Conservation (phyloP, 2,113 vertebrate species). For the Australoheros scitulus region DNA sequence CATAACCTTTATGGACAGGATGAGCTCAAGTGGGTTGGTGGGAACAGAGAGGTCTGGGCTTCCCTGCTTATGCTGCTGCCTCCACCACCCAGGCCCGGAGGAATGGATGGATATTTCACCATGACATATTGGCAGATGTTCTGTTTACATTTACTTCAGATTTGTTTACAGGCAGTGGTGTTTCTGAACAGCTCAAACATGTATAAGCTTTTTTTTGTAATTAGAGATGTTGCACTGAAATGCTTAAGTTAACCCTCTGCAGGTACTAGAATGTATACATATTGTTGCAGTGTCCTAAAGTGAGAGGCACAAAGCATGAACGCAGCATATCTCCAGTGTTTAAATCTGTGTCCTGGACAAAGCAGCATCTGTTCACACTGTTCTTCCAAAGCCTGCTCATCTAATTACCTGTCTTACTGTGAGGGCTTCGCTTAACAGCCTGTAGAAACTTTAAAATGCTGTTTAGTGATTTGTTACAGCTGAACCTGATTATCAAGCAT, state of each 20-base stretch:
- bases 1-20: too few species aligned
- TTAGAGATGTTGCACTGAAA: background rate
- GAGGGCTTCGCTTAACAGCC: constrained; percentile 5
- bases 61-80: background rate
- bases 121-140: background rate
- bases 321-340: background rate
- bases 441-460: background rate
- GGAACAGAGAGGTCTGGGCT: too few species aligned
- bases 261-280: background rate
- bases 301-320: constrained; percentile 3
- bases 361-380: constrained; percentile 30
- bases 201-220: background rate
- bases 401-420: constrained; percentile 19
- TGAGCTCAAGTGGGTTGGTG: too few species aligned
- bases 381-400: constrained; percentile 9
- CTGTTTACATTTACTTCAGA: background rate
- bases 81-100: background rate
- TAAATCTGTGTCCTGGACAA: constrained; percentile 27
- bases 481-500: background rate
- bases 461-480: background rate
- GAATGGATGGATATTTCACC: background rate
- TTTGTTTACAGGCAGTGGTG: background rate
- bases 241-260: background rate
- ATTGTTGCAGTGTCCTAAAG: background rate
- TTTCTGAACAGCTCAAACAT: background rate